Evolutionary conservation across 2,797 vertebrate genomes (phyloP), one percentile per base, ranked within the genome.

Genomic region (Sebastes aleutianus): DNA sequence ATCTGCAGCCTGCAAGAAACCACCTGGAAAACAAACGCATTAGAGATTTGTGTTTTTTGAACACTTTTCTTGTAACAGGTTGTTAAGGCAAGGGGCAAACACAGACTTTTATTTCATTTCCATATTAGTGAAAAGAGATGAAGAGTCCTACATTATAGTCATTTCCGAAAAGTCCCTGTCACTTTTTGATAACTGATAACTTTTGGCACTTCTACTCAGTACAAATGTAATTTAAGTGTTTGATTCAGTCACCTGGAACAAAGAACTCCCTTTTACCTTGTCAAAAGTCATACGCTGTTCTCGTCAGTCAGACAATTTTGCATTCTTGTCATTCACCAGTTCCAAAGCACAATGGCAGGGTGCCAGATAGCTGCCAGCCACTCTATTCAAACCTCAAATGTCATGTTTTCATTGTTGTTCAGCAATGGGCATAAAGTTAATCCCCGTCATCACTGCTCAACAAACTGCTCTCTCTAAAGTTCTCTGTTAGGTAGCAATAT

Each of bases 1-100:
- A 95, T 86, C 82, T 93, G 89, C 81, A 95, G 90, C 77, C 88
- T 92, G 70, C 74, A 67, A 10, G 81, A 87, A 74, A 95, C 84
- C 73, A 91, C 84, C 94, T 95, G 78, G 71, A 81, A 54, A 84
- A 79, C 8, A 6, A 6, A 73, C 6, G 4, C 20, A 13, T 73
- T 7, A 8, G 20, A 56, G n/a, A 36, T 64, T 12, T 63, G 3
- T 43, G 22, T 56, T 11, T n/a, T 62, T 69, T 5, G 0, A 31
- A n/a, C 3, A 27, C 3, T 36, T 73, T 24, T 69, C 8, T 43
- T 8, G 5, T 34, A 50, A 43, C 26, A 24, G 26, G 12, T 13
- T 39, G 12, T 24, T 14, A 24, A 39, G n/a, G 12, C 12, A 64
- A 13, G 13, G n/a, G 31, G 11, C 6, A 63, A 63, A 36, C 62